Base-by-base conservation (phyloP, 1,140 invertebrate species). In the Lutraria rhynchaena region DNA sequence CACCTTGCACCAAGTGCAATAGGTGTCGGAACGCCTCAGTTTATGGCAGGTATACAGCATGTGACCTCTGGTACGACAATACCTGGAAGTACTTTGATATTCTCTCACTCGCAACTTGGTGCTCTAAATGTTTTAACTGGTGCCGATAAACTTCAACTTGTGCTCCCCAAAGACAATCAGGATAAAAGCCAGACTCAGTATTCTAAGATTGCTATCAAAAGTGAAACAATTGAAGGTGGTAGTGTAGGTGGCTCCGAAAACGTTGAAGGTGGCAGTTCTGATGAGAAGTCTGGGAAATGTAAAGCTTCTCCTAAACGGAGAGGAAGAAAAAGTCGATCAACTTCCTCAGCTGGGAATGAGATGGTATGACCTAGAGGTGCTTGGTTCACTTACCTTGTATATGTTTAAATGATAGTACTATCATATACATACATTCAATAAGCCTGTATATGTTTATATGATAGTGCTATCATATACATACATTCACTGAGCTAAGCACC, bases 271-370 rank as follows among this genome's bases (percentile, higher is more conserved):
- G 55, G 33, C 0, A 77, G 60, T 37, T 49, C 57, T 1, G 74
- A 77, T 63, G 74, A 77, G 24, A 77, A 65, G 29, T 53, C 60
- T n/a, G 74, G 41, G 5, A 51, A 57, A 44, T 61, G 58, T 61
- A 77, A 77, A 61, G 51, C 49, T 7, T 77, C 74, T 15, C 74
- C 57, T 22, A 65, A 65, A 51, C 74, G 19, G 22, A 24, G 41
- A 22, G 74, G 44, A 19, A 33, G 74, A 17, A 77, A 77, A 27
- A 77, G 74, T 37, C 27, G 74, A 4, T 77, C 74, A 27, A 63
- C 60, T 13, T 77, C 58, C 5, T 65, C 58, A 27, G 5, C 49
- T 3, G 49, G 44, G 17, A 53, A 55, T 51, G 74, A 77, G 27
- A 24, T 31, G 27, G 74, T 77, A 46, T 60, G 61, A 49, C n/a